A percentile compares a stretch with the other conserved stretches of the same genome.
Conservation (phyloP, 2,888 invertebrate species). For the Parascotia fuliginaria region DNA sequence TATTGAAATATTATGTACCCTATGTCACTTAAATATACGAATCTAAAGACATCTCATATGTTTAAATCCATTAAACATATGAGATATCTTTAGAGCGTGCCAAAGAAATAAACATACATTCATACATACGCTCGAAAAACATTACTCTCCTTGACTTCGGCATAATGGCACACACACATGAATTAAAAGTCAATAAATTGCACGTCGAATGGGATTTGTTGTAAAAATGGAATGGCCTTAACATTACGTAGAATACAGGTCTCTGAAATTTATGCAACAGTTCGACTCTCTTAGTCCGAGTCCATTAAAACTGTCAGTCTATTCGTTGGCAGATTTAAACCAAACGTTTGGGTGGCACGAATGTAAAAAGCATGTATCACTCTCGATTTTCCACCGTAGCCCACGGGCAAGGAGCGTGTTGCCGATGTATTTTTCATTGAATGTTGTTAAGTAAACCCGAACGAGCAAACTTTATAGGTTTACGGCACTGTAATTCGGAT, state of each 20-base stretch:
- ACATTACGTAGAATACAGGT: slow-evolving; percentile 44
- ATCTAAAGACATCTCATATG: no score
- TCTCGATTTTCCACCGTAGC: slow-evolving; percentile 63
- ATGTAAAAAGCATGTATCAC: slow-evolving; percentile 75
- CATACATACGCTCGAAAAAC: slow-evolving; percentile 44
- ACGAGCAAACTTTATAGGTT: slow-evolving; percentile 36
- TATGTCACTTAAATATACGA: no score
- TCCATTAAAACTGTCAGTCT: slow-evolving; percentile 78
- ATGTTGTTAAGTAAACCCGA: slow-evolving; percentile 47
- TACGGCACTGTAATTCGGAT: slow-evolving; percentile 32
- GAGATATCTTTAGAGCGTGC: no score
- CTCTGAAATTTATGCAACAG: slow-evolving; percentile 68
- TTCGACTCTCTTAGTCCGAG: slow-evolving; percentile 69
- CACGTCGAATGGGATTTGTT: slow-evolving; percentile 52
- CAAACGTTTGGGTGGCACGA: slow-evolving; percentile 55
- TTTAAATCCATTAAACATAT: not conserved
- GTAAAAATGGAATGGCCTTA: slow-evolving; percentile 60
- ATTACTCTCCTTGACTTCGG: no score
- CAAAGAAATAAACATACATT: slow-evolving; percentile 26
- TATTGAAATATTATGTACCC: no score
- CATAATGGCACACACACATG: slow-evolving; percentile 69
- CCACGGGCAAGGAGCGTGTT: slow-evolving; percentile 53
- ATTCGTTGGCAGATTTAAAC: slow-evolving; percentile 75
- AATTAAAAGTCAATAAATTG: slow-evolving; percentile 71
- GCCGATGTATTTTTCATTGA: slow-evolving; percentile 62